Base-by-base conservation (phyloP, 2,888 invertebrate genomes). In the Microctonus hyperodae region DNA sequence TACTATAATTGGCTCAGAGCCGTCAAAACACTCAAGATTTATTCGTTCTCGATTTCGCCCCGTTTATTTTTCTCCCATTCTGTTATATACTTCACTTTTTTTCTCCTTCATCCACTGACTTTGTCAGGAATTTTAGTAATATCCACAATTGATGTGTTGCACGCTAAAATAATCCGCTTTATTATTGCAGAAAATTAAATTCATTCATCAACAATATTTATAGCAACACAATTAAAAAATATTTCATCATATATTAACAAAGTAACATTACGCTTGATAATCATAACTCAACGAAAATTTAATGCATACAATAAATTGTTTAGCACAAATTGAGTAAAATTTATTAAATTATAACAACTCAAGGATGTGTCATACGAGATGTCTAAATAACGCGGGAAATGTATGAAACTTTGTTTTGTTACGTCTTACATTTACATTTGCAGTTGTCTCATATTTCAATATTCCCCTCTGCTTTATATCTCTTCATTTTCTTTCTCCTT, bases 1-100 rank as follows among this genome's bases (percentile, higher is more conserved):
- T 25, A 63, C 67, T 70, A 69, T 64, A 69, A 70, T 67, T 69
- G 70, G 69, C 67, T 55, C 40, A n/a, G 9, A 22, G 11, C 13
- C 64, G 63, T 69, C 62, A 70, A 65, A 70, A 69, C 63, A 69
- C 11, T 33, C 56, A 57, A 63, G 67, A 67, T 67, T 69, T 70
- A 70, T 69, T 50, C 62, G 60, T 67, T 69, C 69, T 69, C 59
- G 59, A 70, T 66, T 44, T 69, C 65, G 67, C 53, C n/a, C 16
- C 37, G 51, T 35, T 64, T 50, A 20, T 58, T 51, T 23, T 13
- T 25, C n/a, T 11, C 31, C 25, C 59, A 11, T 10, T 50, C 11
- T 20, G 2, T 28, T 31, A 35, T 5, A 9, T 33, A 35, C 10
- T 55, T 10, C 37, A 25, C 7, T 48, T 60, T 13, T 16, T 57